Evolutionary conservation across 1,140 invertebrate genomes (phyloP).

Genomic region (Tyrophagus putrescentiae): DNA sequence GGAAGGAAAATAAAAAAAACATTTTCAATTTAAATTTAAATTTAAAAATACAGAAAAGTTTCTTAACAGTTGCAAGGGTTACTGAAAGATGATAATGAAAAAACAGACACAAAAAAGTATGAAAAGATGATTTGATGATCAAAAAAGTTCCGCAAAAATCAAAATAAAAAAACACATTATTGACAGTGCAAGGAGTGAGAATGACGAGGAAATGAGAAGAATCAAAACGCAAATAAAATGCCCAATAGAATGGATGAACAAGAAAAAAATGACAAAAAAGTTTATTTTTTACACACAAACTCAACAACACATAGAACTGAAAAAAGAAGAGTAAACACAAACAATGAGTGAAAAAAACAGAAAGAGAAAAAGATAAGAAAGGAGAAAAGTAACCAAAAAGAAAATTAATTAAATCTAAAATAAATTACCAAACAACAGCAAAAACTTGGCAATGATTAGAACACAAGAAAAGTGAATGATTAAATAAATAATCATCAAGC

Average conservation of each 20-base stretch:
- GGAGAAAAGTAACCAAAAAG: not conserved
- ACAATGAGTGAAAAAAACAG: not conserved
- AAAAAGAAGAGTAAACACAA: not conserved
- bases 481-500: not conserved
- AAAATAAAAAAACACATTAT: not conserved
- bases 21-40: slow-evolving; percentile 15
- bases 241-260: too few relatives aligned
- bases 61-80: not conserved
- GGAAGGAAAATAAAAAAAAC: not conserved
- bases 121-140: not conserved
- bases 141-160: too few relatives aligned
- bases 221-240: too few relatives aligned
- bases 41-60: slow-evolving; percentile 1
- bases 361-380: not conserved
- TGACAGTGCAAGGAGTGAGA: not conserved
- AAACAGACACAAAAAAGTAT: not conserved
- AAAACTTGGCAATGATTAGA: too few relatives aligned
- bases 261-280: not conserved
- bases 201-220: not conserved
- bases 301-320: not conserved
- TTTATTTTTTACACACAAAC: not conserved
- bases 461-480: not conserved
- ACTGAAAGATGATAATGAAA: not conserved
- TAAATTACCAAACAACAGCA: too few relatives aligned
- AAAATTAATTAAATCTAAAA: not conserved